A percentile compares a stretch with the other conserved stretches of the same genome.
Evolutionary conservation across 2,888 invertebrate genomes (phyloP).

Genomic region (Leptinotarsa peninsularis): DNA sequence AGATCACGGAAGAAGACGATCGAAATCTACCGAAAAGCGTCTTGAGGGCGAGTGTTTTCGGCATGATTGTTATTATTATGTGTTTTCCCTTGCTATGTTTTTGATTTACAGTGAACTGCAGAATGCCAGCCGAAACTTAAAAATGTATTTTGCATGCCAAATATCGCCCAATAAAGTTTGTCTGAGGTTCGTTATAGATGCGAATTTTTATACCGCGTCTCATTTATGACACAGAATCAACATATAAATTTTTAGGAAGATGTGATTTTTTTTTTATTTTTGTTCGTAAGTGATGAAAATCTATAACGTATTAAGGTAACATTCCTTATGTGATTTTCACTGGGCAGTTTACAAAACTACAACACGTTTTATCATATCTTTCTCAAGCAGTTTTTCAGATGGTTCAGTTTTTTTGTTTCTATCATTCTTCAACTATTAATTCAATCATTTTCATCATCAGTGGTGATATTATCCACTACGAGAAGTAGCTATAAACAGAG

Average conservation of each 20-base stretch:
- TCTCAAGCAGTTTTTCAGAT: too few relatives aligned
- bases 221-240: not conserved
- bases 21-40: slow-evolving; percentile 93
- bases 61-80: slow-evolving; percentile 33
- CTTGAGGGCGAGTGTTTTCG: slow-evolving; percentile 77
- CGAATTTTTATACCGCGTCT: not conserved
- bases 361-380: too few relatives aligned
- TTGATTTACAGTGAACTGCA: slow-evolving; percentile 28
- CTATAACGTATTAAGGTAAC: too few relatives aligned
- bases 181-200: slow-evolving; percentile 4
- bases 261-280: not conserved
- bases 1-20: slow-evolving; percentile 96
- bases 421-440: too few relatives aligned
- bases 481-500: too few relatives aligned
- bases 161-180: slow-evolving; percentile 18
- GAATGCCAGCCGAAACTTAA: slow-evolving; percentile 19
- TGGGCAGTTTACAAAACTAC: too few relatives aligned
- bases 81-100: slow-evolving; percentile 42
- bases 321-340: too few relatives aligned
- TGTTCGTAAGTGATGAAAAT: too few relatives aligned
- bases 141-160: slow-evolving; percentile 36
- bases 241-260: not conserved
- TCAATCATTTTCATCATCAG: too few relatives aligned
- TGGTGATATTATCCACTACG: too few relatives aligned
- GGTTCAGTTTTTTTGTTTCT: too few relatives aligned